These are phyloP conservation scores for Stegophylla sp. DNA, from an alignment of 2,888 invertebrate species.

Conservation along the genomic window DNA sequence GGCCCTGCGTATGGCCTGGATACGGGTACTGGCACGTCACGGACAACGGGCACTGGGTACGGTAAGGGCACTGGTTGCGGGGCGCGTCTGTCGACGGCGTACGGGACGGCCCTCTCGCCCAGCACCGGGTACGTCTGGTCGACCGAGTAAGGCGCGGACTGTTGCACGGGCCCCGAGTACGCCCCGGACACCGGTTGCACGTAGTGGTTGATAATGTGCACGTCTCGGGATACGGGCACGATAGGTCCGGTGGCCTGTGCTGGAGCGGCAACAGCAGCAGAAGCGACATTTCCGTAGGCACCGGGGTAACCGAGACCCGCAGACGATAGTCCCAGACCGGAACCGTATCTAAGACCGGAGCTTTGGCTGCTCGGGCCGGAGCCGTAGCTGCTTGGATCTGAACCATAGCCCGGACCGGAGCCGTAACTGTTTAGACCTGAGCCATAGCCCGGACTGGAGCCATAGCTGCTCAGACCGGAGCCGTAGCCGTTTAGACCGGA, in stretches of 20 bases:
- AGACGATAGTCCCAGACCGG: background rate
- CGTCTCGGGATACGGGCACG: slow-evolving; percentile 11
- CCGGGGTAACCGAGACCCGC: background rate
- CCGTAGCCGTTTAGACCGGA: too few species aligned
- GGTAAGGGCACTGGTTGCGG: slow-evolving; percentile 3
- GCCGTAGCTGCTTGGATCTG: too few species aligned
- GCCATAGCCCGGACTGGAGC: background rate
- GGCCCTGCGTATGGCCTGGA: slow-evolving; percentile 1
- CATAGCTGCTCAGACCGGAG: too few species aligned
- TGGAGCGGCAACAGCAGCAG: background rate
- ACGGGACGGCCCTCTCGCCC: slow-evolving; percentile 7
- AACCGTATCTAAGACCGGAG: background rate
- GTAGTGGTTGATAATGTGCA: slow-evolving; percentile 30
- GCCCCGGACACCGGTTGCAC: slow-evolving; percentile 27
- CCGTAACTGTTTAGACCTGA: slow-evolving; percentile 6
- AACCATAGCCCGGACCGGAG: background rate
- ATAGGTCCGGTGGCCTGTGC: slow-evolving; percentile 1
- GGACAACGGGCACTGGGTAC: slow-evolving; percentile 27
- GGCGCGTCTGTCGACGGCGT: slow-evolving; percentile 24
- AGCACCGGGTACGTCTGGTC: slow-evolving; percentile 23
- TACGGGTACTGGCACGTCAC: slow-evolving; percentile 21
- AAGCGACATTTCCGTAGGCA: background rate
- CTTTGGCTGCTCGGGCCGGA: background rate
- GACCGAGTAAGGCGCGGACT: slow-evolving; percentile 9
- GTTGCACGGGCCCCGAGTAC: slow-evolving; percentile 19